phyloP scores from a whole-genome alignment of 2,113 vertebrate genomes.

The Cryptotis parvus region DNA sequence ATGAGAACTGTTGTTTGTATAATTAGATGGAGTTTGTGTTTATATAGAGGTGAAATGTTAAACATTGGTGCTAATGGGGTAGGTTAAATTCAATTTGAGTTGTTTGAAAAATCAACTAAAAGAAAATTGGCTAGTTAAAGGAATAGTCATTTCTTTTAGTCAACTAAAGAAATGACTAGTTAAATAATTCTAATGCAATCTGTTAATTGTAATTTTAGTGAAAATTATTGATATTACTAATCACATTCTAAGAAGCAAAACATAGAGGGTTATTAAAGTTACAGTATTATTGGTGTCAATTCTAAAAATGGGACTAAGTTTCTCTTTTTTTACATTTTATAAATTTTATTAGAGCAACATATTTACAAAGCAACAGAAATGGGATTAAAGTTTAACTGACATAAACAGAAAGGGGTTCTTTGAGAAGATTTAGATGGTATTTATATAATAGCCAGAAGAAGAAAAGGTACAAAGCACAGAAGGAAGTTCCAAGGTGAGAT shows the following conservation, averaged over 20 bases:
- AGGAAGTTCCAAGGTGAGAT: not conserved
- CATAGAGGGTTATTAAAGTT: not conserved
- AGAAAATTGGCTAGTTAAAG: not conserved
- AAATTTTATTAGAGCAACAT: no score
- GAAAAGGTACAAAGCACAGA: not conserved
- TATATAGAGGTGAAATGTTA: not conserved
- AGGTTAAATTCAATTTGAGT: not conserved
- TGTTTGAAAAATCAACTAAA: conserved; percentile 47
- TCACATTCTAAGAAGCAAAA: conserved; percentile 11
- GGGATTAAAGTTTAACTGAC: no score
- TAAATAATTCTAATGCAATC: conserved; percentile 25
- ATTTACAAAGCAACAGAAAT: no score
- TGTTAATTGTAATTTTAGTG: conserved; percentile 24
- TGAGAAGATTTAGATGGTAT: not conserved
- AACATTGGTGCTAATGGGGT: not conserved
- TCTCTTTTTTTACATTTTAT: not conserved
- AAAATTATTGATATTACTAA: not conserved
- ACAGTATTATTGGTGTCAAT: not conserved
- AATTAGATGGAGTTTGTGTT: not conserved
- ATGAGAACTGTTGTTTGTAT: no score
- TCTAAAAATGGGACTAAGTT: not conserved
- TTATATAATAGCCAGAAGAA: not conserved
- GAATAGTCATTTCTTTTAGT: no score
- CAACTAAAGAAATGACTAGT: no score
- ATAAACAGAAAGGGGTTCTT: no score